These are phyloP conservation scores for Muscicapa striata DNA, from an alignment of 2,797 vertebrate species.

Conservation along the genomic window DNA sequence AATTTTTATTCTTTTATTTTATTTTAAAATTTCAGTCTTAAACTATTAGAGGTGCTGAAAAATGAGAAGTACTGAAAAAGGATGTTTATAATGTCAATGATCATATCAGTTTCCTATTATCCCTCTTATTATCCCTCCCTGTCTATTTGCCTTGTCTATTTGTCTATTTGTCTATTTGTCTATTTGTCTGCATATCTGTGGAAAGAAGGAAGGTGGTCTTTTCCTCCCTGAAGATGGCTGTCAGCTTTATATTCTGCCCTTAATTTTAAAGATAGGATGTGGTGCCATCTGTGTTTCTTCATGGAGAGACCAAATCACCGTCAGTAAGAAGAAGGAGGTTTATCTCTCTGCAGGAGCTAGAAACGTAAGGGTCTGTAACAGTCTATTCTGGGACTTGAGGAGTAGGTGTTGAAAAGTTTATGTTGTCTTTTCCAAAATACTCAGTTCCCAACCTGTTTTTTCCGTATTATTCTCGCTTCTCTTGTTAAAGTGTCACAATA, in stretches of 20 bases:
- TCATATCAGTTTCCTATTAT: neutral
- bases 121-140: neutral
- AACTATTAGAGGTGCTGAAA: neutral
- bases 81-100: neutral
- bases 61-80: neutral
- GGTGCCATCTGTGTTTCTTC: neutral
- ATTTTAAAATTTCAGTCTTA: neutral
- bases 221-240: neutral
- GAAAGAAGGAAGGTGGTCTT: neutral
- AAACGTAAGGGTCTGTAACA: neutral
- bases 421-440: neutral
- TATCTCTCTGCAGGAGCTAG: neutral
- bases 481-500: neutral
- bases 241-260: neutral
- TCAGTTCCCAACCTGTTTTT: neutral
- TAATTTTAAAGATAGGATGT: neutral
- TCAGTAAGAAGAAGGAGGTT: neutral
- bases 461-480: neutral
- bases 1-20: neutral
- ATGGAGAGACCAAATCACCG: neutral
- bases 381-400: neutral
- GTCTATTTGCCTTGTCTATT: neutral
- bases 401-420: neutral
- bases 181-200: neutral
- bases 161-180: too few relatives aligned